Evolutionary conservation across 2,113 vertebrate genomes (phyloP).

Genomic region (Nibea albiflora): DNA sequence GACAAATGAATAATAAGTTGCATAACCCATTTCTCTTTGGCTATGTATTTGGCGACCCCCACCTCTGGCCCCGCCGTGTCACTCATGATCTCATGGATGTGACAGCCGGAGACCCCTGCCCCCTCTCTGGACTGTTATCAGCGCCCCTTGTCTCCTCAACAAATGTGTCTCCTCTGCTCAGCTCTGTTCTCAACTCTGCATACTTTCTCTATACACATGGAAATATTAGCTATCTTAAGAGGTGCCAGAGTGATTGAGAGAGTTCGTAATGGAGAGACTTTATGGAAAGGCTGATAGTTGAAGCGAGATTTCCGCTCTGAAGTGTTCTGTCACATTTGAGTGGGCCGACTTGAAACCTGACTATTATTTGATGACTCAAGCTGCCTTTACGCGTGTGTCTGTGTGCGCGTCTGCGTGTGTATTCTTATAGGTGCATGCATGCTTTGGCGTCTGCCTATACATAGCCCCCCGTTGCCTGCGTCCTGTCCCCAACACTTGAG

Average conservation of each 20-base stretch:
- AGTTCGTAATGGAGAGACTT: constrained; percentile 3
- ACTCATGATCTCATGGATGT: constrained; percentile 73
- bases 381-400: constrained; percentile 5
- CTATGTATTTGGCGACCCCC: constrained; percentile 51
- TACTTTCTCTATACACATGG: constrained; percentile 14
- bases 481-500: constrained; percentile 45
- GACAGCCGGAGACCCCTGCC: constrained; percentile 62
- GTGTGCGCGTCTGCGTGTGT: constrained; percentile 5
- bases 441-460: constrained; percentile 30
- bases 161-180: neutral
- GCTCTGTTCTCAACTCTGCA: neutral
- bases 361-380: constrained; percentile 50
- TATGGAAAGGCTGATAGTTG: constrained; percentile 16
- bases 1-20: constrained; percentile 78
- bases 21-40: constrained; percentile 68
- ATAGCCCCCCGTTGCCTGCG: constrained; percentile 31
- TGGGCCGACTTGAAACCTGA: constrained; percentile 47
- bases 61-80: constrained; percentile 26
- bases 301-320: constrained; percentile 28
- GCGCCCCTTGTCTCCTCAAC: constrained; percentile 12
- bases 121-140: constrained; percentile 10
- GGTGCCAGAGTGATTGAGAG: constrained; percentile 15
- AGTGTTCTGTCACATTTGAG: constrained; percentile 55
- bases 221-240: constrained; percentile 38
- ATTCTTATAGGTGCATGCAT: constrained; percentile 28